Evolutionary conservation across 2,113 vertebrate genomes (phyloP).

Genomic region (Oryzias melastigma): DNA sequence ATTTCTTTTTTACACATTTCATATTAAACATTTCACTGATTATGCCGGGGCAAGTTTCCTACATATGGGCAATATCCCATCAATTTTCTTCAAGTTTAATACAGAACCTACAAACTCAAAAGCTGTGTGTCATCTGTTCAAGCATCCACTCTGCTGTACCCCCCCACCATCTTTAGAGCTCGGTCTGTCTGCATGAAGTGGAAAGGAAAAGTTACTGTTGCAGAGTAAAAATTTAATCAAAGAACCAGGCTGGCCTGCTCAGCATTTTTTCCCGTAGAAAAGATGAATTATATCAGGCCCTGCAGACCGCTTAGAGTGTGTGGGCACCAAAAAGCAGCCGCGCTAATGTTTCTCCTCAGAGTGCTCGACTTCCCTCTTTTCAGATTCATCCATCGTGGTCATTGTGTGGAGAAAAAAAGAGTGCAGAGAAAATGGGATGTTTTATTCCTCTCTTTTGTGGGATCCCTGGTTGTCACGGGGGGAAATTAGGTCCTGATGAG

Average conservation of each 20-base stretch:
- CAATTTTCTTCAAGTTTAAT: too few relatives aligned
- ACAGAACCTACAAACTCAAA: neutral
- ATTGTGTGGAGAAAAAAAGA: slow-evolving; percentile 6
- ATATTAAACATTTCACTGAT: too few relatives aligned
- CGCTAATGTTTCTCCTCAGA: slow-evolving; percentile 18
- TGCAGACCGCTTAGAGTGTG: slow-evolving; percentile 37
- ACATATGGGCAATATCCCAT: too few relatives aligned
- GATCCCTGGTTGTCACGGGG: slow-evolving; percentile 44
- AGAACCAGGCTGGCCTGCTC: slow-evolving; percentile 45
- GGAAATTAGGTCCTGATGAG: slow-evolving; percentile 58
- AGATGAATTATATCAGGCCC: slow-evolving; percentile 58
- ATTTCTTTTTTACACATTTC: too few relatives aligned
- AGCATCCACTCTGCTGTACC: neutral
- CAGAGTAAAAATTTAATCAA: slow-evolving; percentile 44
- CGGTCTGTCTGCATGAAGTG: neutral
- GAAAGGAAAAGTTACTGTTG: slow-evolving; percentile 36
- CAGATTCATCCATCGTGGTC: neutral
- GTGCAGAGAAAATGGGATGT: slow-evolving; percentile 8
- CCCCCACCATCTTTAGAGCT: slow-evolving; percentile 10
- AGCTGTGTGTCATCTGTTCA: neutral
- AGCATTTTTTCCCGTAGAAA: slow-evolving; percentile 38
- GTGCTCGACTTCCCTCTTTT: neutral
- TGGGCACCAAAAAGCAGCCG: slow-evolving; percentile 22
- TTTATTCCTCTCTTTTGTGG: slow-evolving; percentile 31
- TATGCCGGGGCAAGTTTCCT: too few relatives aligned